Evolutionary conservation across 2,888 invertebrate species (phyloP), one percentile per base, ranked within the genome.

Genomic region (Crematogaster levior): DNA sequence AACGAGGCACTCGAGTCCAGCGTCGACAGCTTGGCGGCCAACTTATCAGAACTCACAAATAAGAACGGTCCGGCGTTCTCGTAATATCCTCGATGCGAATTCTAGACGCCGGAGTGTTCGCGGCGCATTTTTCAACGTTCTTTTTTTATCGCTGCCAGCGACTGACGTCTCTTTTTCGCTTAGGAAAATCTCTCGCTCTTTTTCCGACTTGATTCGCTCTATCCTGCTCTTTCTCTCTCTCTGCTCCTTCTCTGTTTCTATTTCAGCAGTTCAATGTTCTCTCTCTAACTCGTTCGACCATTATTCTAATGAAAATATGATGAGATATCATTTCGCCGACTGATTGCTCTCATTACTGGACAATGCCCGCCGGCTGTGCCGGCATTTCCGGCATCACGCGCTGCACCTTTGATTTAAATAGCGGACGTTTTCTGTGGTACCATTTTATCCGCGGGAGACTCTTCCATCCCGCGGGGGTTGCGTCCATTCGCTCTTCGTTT

Each of bases 221-320:
- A 24, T 68, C 30, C 65, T 2, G 51, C 30, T 46, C 24, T 27
- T 46, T 53, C 21, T 15, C 24, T 18, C 46, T 40, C 5, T n/a
- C 10, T 27, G 48, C n/a, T 7, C 27, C 15, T 43, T 21, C 51
- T 51, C 30, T n/a, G 43, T 63, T 73, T 58, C 51, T 51, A 34
- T 68, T 24, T 81, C 21, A 74, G 34, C 68, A 9, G 4, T 60
- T n/a, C 12, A 18, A 30, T 18, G 58, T 48, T 34, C 12, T 70
- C 56, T 58, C 61, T 61, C 68, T 68, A 24, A 2, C 60, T 85
- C 89, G 81, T 85, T 81, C 82, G 68, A 34, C 82, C 83, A 88
- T 88, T 91, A 89, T 88, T 87, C 91, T 87, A 87, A 91, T 90
- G 89, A 90, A 90, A 90, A 90, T 90, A 91, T 90, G 90, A 90